Base-by-base conservation (phyloP, 2,888 invertebrate species). In the Lepidocyrtoides sp. region DNA sequence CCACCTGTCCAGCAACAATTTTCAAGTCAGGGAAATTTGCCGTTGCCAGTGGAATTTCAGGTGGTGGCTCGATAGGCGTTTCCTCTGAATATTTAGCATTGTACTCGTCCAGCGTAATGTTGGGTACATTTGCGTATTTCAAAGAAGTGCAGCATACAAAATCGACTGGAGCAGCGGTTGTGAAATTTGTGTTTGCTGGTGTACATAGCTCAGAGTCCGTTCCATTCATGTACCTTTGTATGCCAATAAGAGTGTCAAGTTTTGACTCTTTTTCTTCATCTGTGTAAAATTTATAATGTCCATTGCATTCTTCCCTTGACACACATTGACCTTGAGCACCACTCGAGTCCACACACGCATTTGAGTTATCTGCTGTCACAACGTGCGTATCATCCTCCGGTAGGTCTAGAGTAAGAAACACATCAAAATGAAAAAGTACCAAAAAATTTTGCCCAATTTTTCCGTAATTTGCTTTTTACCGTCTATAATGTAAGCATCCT, bases 91-190 rank as follows among this genome's bases (percentile, higher is more conserved):
- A 17, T 14, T 63, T 83, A 8, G 8, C 3, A n/a, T 29, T 7
- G 26, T 90, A 90, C 14, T 90, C 90, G 4, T 79, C 81, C 12
- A 54, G 48, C 26, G 60, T 54, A 3, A 81, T 69, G 17, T 23
- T 81, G 14, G 51, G 66, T 3, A 63, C 23, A n/a, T 54, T 81
- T 0, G 69, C 69, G 23, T 85, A 84, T 20, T 51, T 44, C 14
- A 84, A 26, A 1, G 85, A 81, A 10, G 90, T 90, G 26, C 90
- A 90, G 23, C 90, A 90, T n/a, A 85, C 90, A 23, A 69, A 81
- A 48, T 48, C 7, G 48, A 5, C 48, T 8, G 48, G 14, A 41
- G 8, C 8, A 41, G 41, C 8, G 41, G 77, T 79, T 5, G 26
- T 14, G 0, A 5, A 17, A 54, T n/a, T 54, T 36, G 17, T 7